Evolutionary conservation across 2,888 invertebrate species (phyloP), one percentile per base, ranked within the genome.

Genomic region (Erebia ligea): DNA sequence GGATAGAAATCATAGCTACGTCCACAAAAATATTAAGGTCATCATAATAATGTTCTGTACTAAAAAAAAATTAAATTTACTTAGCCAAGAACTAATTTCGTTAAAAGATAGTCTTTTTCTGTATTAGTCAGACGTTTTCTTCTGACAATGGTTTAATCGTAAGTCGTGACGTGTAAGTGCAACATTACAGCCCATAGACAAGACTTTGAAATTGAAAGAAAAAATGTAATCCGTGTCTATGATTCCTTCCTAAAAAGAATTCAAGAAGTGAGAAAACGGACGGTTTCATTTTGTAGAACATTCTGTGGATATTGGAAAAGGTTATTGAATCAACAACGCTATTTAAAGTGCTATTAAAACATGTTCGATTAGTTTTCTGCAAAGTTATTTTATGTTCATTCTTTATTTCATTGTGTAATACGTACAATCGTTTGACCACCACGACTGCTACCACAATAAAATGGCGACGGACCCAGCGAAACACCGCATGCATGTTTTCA

Each of bases 401-500:
- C 81, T 88, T 91, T 87, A 84, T 90, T 91, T 88, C 81, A 85
- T 88, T 86, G 90, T 89, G 86, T 88, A 87, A 86, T 86, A 86
- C 87, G 85, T 88, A 83, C 81, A 78, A 77, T 75, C 75, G 78
- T 83, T 82, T 81, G 81, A 82, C 75, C 76, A 78, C 74, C 78
- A 78, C 76, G 83, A 84, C 85, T 84, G 84, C 83, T 81, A 88
- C 82, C 86, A 87, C 85, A 86, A 86, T 92, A 96, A 96, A 95
- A 96, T 96, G 96, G 96, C 96, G 95, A 95, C 96, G 90, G 95
- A 95, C 92, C 95, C 94, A 92, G 94, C 94, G 94, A 96, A 96
- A 95, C 97, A 96, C 95, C 97, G 98, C 94, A 96, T 98, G 95
- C 97, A 97, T 93, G 97, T 96, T 90, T 98, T 98, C 94, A 99